Evolutionary conservation across 2,888 invertebrate species (phyloP).

Genomic region (Drosophila nigritarsus): DNA sequence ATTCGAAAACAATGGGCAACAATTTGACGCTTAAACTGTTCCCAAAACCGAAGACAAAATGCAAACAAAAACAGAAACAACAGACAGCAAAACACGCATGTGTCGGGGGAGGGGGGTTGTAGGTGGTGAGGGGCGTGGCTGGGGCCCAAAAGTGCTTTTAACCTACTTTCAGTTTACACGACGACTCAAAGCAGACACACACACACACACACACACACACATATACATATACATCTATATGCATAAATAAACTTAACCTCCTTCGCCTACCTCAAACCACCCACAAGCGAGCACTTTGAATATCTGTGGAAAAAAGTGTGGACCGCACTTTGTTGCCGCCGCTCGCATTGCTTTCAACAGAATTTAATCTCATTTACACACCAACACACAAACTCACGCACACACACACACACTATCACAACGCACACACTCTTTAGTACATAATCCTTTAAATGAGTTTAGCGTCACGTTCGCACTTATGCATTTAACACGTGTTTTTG

Average conservation of each 20-base stretch:
- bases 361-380: slow-evolving; percentile 80
- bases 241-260: slow-evolving; percentile 74
- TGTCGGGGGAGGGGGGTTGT: background rate
- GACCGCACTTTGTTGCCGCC: slow-evolving; percentile 66
- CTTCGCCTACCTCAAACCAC: slow-evolving; percentile 15
- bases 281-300: slow-evolving; percentile 41
- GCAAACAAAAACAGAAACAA: slow-evolving; percentile 58
- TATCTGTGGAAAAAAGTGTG: slow-evolving; percentile 40
- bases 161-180: slow-evolving; percentile 71
- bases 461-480: slow-evolving; percentile 82
- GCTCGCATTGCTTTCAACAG: slow-evolving; percentile 71
- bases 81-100: slow-evolving; percentile 22
- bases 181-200: slow-evolving; percentile 26
- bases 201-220: background rate
- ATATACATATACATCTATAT: slow-evolving; percentile 39
- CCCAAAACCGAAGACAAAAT: slow-evolving; percentile 72
- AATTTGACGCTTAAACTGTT: slow-evolving; percentile 74
- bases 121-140: slow-evolving; percentile 36
- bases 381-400: slow-evolving; percentile 38
- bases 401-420: slow-evolving; percentile 16
- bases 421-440: slow-evolving; percentile 55
- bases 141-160: slow-evolving; percentile 77
- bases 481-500: slow-evolving; percentile 82
- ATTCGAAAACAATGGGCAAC: slow-evolving; percentile 67
- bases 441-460: slow-evolving; percentile 83